These are phyloP conservation scores for Eulithis prunata DNA, from an alignment of 2,888 invertebrate genomes.

Conservation along the genomic window DNA sequence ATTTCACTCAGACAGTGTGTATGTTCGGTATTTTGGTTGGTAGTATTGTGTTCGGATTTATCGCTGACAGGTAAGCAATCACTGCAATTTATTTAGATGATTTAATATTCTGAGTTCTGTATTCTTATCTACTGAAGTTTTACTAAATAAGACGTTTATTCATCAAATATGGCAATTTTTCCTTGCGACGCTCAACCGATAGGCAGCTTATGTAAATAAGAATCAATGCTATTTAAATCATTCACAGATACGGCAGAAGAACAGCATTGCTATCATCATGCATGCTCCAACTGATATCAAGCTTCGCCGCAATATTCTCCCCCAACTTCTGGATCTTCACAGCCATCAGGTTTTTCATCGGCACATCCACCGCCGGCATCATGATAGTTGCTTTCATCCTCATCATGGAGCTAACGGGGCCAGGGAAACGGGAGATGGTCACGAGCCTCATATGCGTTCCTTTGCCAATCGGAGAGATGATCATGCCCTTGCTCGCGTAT, in stretches of 20 bases:
- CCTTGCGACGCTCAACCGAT: no score
- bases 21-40: conserved; percentile 89
- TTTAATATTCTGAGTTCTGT: no score
- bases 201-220: no score
- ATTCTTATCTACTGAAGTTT: no score
- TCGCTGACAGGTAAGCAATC: conserved; percentile 85
- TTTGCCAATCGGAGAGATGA: conserved; percentile 85
- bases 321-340: conserved; percentile 84
- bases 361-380: conserved; percentile 88
- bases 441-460: conserved; percentile 85
- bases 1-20: conserved; percentile 87
- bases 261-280: conserved; percentile 85
- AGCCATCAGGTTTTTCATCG: conserved; percentile 86
- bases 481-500: conserved; percentile 84
- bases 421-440: conserved; percentile 70
- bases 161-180: no score
- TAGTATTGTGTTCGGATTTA: conserved; percentile 87
- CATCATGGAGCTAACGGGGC: conserved; percentile 85
- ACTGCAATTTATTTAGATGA: no score
- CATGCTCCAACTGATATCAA: conserved; percentile 86
- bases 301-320: conserved; percentile 85
- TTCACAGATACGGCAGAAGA: conserved; percentile 87
- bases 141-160: no score
- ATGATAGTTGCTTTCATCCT: conserved; percentile 88
- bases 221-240: not conserved